phyloP scores from a whole-genome alignment of 2,797 vertebrate genomes.

The Leptatherina wallacei region DNA sequence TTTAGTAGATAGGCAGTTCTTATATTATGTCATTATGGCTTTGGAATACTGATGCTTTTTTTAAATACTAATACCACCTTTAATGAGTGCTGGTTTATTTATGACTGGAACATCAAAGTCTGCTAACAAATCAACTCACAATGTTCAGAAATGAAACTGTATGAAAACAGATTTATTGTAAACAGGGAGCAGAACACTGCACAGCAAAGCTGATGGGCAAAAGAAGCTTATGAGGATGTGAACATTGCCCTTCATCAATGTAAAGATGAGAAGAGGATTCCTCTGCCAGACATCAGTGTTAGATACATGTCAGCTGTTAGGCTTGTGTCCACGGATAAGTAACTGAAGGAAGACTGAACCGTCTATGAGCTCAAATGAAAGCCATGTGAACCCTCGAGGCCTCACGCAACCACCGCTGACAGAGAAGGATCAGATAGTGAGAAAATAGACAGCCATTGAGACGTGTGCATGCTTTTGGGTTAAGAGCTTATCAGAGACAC shows the following conservation, averaged over 20 bases:
- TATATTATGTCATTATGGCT: too few species aligned
- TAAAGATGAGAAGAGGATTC: not conserved
- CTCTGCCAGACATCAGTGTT: not conserved
- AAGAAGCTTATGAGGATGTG: not conserved
- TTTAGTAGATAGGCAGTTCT: too few species aligned
- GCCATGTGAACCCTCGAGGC: not conserved
- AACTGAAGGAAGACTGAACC: not conserved
- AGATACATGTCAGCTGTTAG: not conserved
- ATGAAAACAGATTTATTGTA: not conserved
- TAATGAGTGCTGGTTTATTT: conserved; percentile 13
- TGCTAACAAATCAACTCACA: not conserved
- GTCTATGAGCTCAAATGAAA: not conserved
- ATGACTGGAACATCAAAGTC: not conserved
- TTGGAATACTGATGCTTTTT: not conserved
- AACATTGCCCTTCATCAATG: not conserved
- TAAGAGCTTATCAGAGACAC: conserved; percentile 54
- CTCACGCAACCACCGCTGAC: conserved; percentile 9
- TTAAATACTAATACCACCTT: conserved; percentile 4
- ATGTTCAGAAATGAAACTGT: not conserved
- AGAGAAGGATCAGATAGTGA: conserved; percentile 5
- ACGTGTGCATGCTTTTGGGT: not conserved
- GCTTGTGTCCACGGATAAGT: not conserved
- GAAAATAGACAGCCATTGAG: not conserved
- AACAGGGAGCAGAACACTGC: not conserved
- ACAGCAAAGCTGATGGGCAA: not conserved